Evolutionary conservation across 2,888 invertebrate species (phyloP), one percentile per base, ranked within the genome.

Genomic region (Heliconius ismenius): DNA sequence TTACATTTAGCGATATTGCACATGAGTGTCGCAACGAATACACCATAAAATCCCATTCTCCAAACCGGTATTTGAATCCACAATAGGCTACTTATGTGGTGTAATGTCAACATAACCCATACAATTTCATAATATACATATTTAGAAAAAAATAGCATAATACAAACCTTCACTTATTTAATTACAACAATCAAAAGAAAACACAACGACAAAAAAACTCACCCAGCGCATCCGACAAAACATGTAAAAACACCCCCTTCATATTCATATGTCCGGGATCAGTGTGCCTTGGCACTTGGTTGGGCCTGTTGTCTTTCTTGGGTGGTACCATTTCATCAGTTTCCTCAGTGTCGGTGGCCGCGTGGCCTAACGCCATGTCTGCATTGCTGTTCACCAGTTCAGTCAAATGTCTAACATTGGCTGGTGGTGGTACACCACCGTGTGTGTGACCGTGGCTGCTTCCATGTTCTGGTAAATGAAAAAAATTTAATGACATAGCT

Each of bases 171-270:
- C 21, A 1, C 65, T 7, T 36, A 65, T 36, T 21, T 32, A 32
- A 32, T 32, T 32, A 32, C 6, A 9, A 13, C n/a, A 67, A 63
- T 54, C 21, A 28, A 28, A 3, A 32, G 15, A 13, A 49, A 49
- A 74, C 3, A 18, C 26, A 75, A 79, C 32, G 32, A 6, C 9
- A 67, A 74, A 64, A 65, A 13, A 28, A 89, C 92, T 95, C 87
- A 91, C 99, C 99, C 70, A 99, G 94, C 28, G 99, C 99, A 93
- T 99, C 99, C 70, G 99, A 99, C 60, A 99, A 92, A 7, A 99
- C 97, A 89, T 99, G 99, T 75, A 99, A 95, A 90, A 99, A 99
- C n/a, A 99, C 99, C n/a, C 99, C 99, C 75, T 98, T 96, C 99
- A 99, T 99, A 89, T 99, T 99, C 97, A 99, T 97, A 88, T 98